phyloP scores from a whole-genome alignment of 2,888 invertebrate genomes.

The Aphelenchoides bicaudatus region DNA sequence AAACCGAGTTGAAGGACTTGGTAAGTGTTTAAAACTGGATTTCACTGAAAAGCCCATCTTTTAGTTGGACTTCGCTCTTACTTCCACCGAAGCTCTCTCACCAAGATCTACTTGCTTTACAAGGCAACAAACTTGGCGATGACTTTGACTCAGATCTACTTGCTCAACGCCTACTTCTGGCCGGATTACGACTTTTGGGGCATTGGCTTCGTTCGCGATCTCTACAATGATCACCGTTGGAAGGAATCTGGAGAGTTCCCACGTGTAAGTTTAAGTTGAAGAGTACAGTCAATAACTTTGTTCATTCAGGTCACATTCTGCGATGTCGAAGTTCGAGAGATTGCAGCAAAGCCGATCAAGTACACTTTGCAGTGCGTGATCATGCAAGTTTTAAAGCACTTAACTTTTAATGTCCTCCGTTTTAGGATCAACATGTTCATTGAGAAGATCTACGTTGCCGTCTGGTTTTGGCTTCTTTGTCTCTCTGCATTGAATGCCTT shows the following conservation, averaged over 20 bases:
- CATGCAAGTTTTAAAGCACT: too few relatives aligned
- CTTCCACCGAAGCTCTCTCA: constrained; percentile 19
- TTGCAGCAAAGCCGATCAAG: constrained; percentile 43
- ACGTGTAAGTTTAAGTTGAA: constrained; percentile 26
- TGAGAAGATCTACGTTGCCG: constrained; percentile 59
- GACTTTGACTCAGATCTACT: constrained; percentile 22
- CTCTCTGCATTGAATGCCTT: constrained; percentile 41
- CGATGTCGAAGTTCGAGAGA: constrained; percentile 51
- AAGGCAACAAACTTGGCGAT: constrained; percentile 29
- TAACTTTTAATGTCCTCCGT: too few relatives aligned
- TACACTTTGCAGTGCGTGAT: constrained; percentile 59
- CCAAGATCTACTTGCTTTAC: constrained; percentile 25
- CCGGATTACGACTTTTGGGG: constrained; percentile 57
- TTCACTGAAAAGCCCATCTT: too few relatives aligned
- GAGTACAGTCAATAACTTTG: neutral
- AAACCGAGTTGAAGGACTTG: too few relatives aligned
- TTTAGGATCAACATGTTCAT: constrained; percentile 55
- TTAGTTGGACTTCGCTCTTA: neutral
- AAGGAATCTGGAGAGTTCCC: constrained; percentile 60
- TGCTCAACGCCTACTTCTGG: constrained; percentile 43
- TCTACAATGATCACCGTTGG: constrained; percentile 57
- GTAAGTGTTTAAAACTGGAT: too few relatives aligned
- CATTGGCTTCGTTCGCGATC: constrained; percentile 57
- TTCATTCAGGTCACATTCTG: constrained; percentile 52
- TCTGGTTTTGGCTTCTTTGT: constrained; percentile 58